Base-by-base conservation (phyloP, 1,140 invertebrate species). In the Zelostemma sp. region DNA sequence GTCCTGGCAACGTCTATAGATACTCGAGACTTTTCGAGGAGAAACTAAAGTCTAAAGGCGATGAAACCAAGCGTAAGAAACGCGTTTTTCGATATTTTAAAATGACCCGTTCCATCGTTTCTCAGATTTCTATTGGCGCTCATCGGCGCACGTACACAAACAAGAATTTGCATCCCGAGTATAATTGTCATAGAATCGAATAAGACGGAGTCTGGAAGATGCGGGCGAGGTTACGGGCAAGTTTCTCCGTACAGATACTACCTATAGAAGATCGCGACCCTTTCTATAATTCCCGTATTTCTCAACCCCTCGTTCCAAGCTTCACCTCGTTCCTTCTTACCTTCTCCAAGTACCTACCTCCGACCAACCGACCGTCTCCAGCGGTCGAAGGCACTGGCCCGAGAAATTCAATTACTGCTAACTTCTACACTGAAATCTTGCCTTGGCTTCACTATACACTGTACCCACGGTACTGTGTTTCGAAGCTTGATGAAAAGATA, bases 371-470 rank as follows among this genome's bases (percentile, higher is more conserved):
- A 76, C 69, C 70, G 75, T 77, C 75, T 78, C 75, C 73, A 73
- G 67, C 73, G 74, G 76, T 76, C 73, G 70, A 74, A 82, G 79
- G 79, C 80, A 83, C 75, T 82, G 79, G 80, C 76, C 80, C 80
- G 80, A 83, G 80, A 81, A 83, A 82, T 82, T 83, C 80, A 83
- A 83, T 83, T 83, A 82, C 80, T 80, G 75, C 80, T 78, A 79
- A 82, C 80, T 83, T 83, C 81, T 83, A 75, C 72, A 77, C 70
- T 63, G 76, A 79, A 78, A 78, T 78, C 75, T 79, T 74, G 67
- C 38, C 69, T 64, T 67, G 68, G 51, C 65, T 64, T 53, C 60
- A 64, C 73, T 80, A 69, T 79, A 78, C 74, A 75, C 72, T 78
- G 60, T 70, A 68, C 65, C 77, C 72, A 75, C 67, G 75, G 75